Percentiles rank a stretch among this genome's conserved stretches.
These are phyloP conservation scores for Coracias cyanogaster DNA, from an alignment of 2,797 vertebrate genomes.

Conservation along the genomic window DNA sequence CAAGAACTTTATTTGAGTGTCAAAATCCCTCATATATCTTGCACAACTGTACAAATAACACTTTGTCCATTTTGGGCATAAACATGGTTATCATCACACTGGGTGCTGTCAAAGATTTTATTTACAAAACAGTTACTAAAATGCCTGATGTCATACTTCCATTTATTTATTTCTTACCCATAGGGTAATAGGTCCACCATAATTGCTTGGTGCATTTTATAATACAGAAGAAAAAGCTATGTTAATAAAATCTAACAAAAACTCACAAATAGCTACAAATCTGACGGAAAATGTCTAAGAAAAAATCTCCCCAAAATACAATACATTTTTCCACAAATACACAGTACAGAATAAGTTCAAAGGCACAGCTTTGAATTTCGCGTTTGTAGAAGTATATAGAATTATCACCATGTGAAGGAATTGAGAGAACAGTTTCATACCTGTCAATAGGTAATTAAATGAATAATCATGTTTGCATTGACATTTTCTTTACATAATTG, in stretches of 20 bases:
- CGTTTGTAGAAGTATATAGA: slow-evolving; percentile 75
- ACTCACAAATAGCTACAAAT: slow-evolving; percentile 90
- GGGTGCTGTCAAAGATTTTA: slow-evolving; percentile 94
- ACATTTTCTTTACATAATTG: slow-evolving; percentile 60
- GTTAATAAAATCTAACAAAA: slow-evolving; percentile 94
- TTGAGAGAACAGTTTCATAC: slow-evolving; percentile 65
- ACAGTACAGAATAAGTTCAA: slow-evolving; percentile 85
- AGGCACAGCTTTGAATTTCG: slow-evolving; percentile 86
- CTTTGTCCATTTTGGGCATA: slow-evolving; percentile 86
- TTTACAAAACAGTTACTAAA: slow-evolving; percentile 96
- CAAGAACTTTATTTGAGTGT: slow-evolving; percentile 79
- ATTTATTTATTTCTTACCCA: slow-evolving; percentile 99
- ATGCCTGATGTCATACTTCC: slow-evolving; percentile 92
- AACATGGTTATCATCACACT: slow-evolving; percentile 88
- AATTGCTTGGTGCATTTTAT: slow-evolving; percentile 94
- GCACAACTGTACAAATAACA: slow-evolving; percentile 87
- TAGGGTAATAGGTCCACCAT: slow-evolving; percentile 99
- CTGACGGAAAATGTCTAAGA: slow-evolving; percentile 88
- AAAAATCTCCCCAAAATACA: slow-evolving; percentile 85
- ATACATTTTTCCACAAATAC: slow-evolving; percentile 84
- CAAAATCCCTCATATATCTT: slow-evolving; percentile 89
- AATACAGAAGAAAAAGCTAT: slow-evolving; percentile 95
- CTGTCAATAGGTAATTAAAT: slow-evolving; percentile 66
- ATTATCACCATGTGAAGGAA: slow-evolving; percentile 75
- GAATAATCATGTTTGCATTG: slow-evolving; percentile 67